Base-by-base conservation (phyloP, 2,888 invertebrate species). In the Sturmia bella region DNA sequence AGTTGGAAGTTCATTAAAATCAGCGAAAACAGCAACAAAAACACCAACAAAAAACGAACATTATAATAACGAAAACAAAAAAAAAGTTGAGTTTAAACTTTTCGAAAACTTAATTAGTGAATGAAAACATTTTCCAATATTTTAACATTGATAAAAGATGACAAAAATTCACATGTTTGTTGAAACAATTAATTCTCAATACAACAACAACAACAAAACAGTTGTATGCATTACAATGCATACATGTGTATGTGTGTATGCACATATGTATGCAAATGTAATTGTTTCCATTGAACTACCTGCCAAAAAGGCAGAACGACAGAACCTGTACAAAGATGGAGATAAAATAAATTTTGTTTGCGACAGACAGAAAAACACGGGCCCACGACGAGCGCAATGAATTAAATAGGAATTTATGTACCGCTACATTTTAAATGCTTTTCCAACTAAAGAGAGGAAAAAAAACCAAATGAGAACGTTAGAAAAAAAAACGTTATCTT, bases 131-230 rank as follows among this genome's bases (percentile, higher is more conserved):
- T 74, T 69, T 68, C 54, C 56, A 76, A 77, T 73, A 73, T 64
- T 56, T 63, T 63, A 73, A 73, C 48, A 56, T 72, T 81, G 70
- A 72, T 76, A 48, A 66, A 72, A 81, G 21, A 13, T 68, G 61
- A 81, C 77, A 77, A 77, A 77, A 68, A 56, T 81, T 81, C 81
- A 73, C 81, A 81, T 68, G 69, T 48, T 57, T 68, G 69, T 48
- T 57, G 50, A 69, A 74, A 50, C 56, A 74, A 80, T 63, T 63
- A 75, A 63, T 74, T 74, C 64, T 56, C 70, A 48, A 72, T 70
- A 66, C 11, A 56, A 72, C 72, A 59, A 54, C 21, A 48, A 70
- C 39, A 43, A 27, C 41, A 59, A 32, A 7, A 66, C 21, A 57
- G n/a, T 52, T 6, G 6, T 27, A 27, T 27, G 6, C 6, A 27